Conservation (phyloP, 2,888 invertebrate species). For the Dynastes hyllus region DNA sequence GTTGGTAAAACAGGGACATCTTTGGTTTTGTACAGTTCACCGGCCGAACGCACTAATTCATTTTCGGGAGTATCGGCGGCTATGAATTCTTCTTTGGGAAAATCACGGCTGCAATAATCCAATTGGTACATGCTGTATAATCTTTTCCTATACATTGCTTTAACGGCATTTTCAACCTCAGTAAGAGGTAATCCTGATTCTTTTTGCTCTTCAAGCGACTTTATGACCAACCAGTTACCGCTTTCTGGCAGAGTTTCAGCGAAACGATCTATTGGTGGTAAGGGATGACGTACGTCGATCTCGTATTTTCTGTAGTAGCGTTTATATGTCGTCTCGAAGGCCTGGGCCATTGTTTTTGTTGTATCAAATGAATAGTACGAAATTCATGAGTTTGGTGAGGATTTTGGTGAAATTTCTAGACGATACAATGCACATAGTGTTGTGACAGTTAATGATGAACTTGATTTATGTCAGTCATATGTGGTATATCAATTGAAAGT, state of each 20-base stretch:
- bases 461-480: slow-evolving; percentile 7
- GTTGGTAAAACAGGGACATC: slow-evolving; percentile 28
- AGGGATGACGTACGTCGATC: slow-evolving; percentile 3
- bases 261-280: slow-evolving; percentile 36
- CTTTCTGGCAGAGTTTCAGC: slow-evolving; percentile 35
- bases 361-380: background rate
- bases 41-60: slow-evolving; percentile 14
- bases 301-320: slow-evolving; percentile 38
- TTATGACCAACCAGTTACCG: slow-evolving; percentile 44
- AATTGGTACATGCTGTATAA: slow-evolving; percentile 27
- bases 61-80: slow-evolving; percentile 11
- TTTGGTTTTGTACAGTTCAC: background rate
- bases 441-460: background rate
- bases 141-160: slow-evolving; percentile 26
- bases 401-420: background rate
- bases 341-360: slow-evolving; percentile 34
- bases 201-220: slow-evolving; percentile 44
- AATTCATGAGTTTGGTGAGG: background rate
- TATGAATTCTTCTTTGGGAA: slow-evolving; percentile 29
- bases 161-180: slow-evolving; percentile 34
- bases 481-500: background rate
- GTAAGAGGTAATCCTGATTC: slow-evolving; percentile 31
- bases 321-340: slow-evolving; percentile 45
- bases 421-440: background rate
- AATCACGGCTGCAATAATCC: slow-evolving; percentile 21